Evolutionary conservation across 2,888 invertebrate species (phyloP).

Genomic region (Sericinus montela): DNA sequence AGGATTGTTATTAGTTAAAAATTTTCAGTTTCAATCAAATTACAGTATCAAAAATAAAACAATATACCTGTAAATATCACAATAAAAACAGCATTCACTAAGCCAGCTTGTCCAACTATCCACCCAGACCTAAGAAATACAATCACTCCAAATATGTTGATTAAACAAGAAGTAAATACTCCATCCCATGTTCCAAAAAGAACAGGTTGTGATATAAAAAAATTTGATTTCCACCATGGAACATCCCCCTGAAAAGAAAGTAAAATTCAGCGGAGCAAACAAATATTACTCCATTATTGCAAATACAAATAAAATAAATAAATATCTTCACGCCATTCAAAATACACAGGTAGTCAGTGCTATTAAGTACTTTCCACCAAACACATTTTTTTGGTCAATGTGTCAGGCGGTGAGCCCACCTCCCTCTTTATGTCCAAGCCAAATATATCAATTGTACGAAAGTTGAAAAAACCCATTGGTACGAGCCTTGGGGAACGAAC

Average conservation of each 20-base stretch:
- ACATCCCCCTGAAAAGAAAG: constrained; percentile 81
- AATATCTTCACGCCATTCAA: no score
- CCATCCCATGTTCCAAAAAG: constrained; percentile 99
- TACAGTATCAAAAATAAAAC: not conserved
- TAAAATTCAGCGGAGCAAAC: not conserved
- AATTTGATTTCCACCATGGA: constrained; percentile 98
- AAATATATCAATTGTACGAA: no score
- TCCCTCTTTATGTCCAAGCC: no score
- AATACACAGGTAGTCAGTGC: no score
- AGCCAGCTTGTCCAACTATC: constrained; percentile 96
- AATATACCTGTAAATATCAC: constrained; percentile 86
- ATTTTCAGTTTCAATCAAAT: no score
- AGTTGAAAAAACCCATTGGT: no score
- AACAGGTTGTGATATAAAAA: constrained; percentile 97
- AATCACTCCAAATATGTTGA: constrained; percentile 98
- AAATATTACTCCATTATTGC: not conserved
- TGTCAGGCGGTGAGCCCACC: no score
- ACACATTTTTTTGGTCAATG: no score
- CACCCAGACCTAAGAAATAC: constrained; percentile 97
- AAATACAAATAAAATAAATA: no score
- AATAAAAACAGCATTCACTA: constrained; percentile 88
- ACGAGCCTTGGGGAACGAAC: no score
- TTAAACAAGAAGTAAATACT: constrained; percentile 97
- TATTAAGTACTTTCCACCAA: no score
- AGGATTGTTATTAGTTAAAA: no score